These are phyloP conservation scores for Hypolimnas misippus DNA, from an alignment of 2,888 invertebrate species.

Conservation along the genomic window DNA sequence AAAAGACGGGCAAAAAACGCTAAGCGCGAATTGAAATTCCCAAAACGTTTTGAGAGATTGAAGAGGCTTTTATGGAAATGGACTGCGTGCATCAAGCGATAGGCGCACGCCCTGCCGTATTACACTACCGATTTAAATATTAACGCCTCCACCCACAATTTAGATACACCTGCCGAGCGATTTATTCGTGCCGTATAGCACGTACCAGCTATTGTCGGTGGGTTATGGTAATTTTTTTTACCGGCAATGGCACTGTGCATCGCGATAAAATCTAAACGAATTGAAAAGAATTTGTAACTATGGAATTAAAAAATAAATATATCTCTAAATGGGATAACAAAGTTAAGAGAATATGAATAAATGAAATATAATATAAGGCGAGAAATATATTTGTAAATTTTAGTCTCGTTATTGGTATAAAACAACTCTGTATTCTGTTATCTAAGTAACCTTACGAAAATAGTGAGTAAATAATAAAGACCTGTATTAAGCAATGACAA, in stretches of 20 bases:
- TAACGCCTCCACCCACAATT: constrained; percentile 69
- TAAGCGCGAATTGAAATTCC: constrained; percentile 82
- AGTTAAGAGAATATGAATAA: not conserved
- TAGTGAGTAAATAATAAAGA: too few relatives aligned
- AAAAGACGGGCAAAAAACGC: constrained; percentile 59
- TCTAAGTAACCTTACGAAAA: too few relatives aligned
- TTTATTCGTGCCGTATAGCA: constrained; percentile 53
- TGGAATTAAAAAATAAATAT: not conserved
- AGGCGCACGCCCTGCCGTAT: constrained; percentile 58
- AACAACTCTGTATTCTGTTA: too few relatives aligned
- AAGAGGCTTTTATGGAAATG: constrained; percentile 84
- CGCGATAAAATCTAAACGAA: not conserved
- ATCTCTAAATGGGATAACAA: too few relatives aligned
- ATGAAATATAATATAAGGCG: too few relatives aligned
- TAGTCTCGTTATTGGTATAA: too few relatives aligned
- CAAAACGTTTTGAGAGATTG: constrained; percentile 81
- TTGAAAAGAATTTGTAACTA: not conserved
- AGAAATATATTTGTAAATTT: too few relatives aligned
- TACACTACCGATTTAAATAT: constrained; percentile 75
- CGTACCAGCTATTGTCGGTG: constrained; percentile 35
- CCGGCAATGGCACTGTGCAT: not conserved
- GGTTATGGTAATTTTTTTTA: constrained; percentile 18
- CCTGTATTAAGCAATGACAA: too few relatives aligned
- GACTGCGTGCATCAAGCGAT: constrained; percentile 75
- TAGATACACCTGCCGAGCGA: constrained; percentile 71